Evolutionary conservation across 2,113 vertebrate genomes (phyloP).

Genomic region (Heterochromis multidens): DNA sequence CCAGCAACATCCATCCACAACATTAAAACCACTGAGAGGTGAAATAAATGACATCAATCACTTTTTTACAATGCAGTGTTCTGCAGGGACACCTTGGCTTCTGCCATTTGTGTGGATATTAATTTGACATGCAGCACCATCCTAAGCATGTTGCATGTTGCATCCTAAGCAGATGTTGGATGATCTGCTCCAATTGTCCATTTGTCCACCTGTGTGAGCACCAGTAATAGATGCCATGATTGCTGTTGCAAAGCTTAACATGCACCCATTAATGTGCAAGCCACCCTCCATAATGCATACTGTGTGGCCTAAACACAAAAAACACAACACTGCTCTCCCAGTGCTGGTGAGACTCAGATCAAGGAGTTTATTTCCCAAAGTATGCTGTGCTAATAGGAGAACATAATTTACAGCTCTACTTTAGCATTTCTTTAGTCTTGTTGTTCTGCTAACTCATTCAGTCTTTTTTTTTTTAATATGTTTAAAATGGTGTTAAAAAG

Average conservation of each 20-base stretch:
- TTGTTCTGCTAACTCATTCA: not conserved
- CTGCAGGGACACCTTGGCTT: rapidly evolving
- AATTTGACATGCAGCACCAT: not conserved
- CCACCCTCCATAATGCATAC: not conserved
- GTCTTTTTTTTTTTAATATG: not conserved
- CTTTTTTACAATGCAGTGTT: not conserved
- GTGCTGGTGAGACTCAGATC: too few relatives aligned
- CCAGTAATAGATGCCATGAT: not conserved
- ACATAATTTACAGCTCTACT: not conserved
- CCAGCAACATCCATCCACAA: not conserved
- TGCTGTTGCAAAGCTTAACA: not conserved
- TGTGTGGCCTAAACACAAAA: not conserved
- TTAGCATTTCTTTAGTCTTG: not conserved
- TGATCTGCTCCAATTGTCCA: not conserved
- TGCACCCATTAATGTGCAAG: not conserved
- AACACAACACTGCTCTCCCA: too few relatives aligned
- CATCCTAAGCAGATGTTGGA: rapidly evolving
- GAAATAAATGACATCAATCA: not conserved
- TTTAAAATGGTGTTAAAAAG: not conserved
- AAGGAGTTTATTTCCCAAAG: too few relatives aligned
- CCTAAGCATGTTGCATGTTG: not conserved
- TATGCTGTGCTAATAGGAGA: too few relatives aligned
- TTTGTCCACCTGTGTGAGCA: rapidly evolving
- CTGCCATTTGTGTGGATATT: not conserved
- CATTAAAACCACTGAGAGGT: not conserved